Base-by-base conservation (phyloP, 2,113 vertebrate genomes). In the Leptosomus discolor region DNA sequence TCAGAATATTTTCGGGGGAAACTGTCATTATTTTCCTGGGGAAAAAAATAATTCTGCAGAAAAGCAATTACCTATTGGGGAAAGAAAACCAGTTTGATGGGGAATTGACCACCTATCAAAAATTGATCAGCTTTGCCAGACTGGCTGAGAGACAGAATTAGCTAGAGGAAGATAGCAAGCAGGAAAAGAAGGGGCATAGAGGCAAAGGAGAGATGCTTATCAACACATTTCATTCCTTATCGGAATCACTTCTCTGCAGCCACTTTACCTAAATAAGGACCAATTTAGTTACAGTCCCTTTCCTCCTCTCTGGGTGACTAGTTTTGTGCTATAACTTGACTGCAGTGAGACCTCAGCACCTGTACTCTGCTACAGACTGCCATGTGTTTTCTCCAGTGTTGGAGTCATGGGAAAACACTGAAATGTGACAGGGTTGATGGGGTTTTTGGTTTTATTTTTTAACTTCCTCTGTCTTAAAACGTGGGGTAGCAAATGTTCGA, bases 91-190 rank as follows among this genome's bases (percentile, higher is more conserved):
- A 41, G 54, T 75, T 76, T 78, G 71, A 60, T 68, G 39, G 86
- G 68, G 69, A 86, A 84, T 76, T 73, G 83, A 73, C 50, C 87
- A 76, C 58, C 83, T 92, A 96, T 92, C 93, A 71, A 83, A 95
- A 95, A 92, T 51, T 45, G 87, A 89, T 91, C 92, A 74, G 84
- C 73, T 81, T 63, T 78, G 29, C 45, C 73, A 74, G 92, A 39
- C 50, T 63, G 91, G 36, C 70, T 69, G 89, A 57, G 81, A 39
- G 58, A 85, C 43, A 88, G 75, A 88, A 76, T 88, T 36, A 68
- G n/a, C 70, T 37, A 18, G 18, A 36, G 57, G 36, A 34, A 60
- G 70, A 76, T 19, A 43, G 53, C 43, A 83, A 71, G 43, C 29
- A 37, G 61, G 41, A 50, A 29, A 57, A 48, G 54, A 46, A 73